phyloP scores from a whole-genome alignment of 2,888 invertebrate genomes.

The Scaptomyza cyrtandrae region DNA sequence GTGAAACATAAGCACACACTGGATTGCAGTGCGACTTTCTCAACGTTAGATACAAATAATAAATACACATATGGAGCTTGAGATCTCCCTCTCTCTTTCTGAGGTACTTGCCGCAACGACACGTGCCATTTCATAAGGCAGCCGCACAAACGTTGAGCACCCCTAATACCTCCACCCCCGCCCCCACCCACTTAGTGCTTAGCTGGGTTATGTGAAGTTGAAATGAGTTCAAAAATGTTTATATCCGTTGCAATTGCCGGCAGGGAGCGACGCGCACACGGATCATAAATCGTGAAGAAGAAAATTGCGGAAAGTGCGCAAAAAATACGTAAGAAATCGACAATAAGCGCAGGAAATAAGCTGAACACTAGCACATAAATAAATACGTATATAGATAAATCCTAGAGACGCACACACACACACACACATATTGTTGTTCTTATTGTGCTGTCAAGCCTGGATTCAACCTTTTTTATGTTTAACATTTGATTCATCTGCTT shows the following conservation, averaged over 20 bases:
- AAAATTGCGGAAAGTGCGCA: constrained; percentile 69
- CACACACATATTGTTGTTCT: not conserved
- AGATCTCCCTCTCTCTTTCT: not conserved
- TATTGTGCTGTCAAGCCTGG: constrained; percentile 16
- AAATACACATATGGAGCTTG: constrained; percentile 17
- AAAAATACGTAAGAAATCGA: constrained; percentile 74
- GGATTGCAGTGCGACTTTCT: constrained; percentile 71
- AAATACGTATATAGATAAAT: constrained; percentile 21
- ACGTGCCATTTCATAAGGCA: constrained; percentile 73
- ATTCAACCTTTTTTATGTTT: not conserved
- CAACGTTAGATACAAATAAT: constrained; percentile 16
- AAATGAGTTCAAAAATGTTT: constrained; percentile 80
- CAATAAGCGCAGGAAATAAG: constrained; percentile 77
- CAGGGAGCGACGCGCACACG: constrained; percentile 43
- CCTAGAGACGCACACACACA: not conserved
- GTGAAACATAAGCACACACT: constrained; percentile 78
- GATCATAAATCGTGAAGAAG: constrained; percentile 72
- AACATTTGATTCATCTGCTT: constrained; percentile 28
- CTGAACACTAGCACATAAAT: constrained; percentile 52
- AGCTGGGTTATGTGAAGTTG: constrained; percentile 48
- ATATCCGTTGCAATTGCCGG: constrained; percentile 78
- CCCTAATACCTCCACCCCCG: constrained; percentile 3
- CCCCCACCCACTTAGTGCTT: not conserved
- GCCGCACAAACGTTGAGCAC: constrained; percentile 58
- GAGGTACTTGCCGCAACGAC: constrained; percentile 53